phyloP scores from a whole-genome alignment of 2,888 invertebrate genomes.

The Lampropteryx suffumata region DNA sequence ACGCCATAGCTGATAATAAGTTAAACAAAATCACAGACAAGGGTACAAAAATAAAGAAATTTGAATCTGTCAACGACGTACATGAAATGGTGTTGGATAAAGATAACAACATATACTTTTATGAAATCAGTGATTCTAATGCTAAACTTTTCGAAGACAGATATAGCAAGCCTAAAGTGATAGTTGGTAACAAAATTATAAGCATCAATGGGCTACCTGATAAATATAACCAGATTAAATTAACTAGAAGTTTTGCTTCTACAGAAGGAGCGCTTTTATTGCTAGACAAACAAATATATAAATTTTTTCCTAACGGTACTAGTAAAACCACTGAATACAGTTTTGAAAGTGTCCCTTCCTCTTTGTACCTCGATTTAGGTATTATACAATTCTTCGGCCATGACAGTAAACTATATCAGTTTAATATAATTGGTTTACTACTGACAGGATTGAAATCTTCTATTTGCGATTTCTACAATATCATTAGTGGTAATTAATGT shows the following conservation, averaged over 20 bases:
- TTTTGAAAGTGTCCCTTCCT: conserved; percentile 14
- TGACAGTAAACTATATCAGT: conserved; percentile 8
- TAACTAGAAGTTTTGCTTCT: conserved; percentile 1
- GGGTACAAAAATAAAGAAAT: conserved; percentile 5
- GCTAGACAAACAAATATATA: conserved; percentile 9
- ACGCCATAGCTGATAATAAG: conserved; percentile 11
- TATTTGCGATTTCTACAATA: conserved; percentile 1
- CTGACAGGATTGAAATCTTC: conserved; percentile 6
- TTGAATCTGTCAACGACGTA: conserved; percentile 5
- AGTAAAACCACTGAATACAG: conserved; percentile 1
- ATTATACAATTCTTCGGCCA: conserved; percentile 9
- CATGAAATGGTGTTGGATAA: conserved; percentile 12
- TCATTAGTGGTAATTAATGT: background rate
- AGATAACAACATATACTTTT: conserved; percentile 9
- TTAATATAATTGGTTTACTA: background rate
- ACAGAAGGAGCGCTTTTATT: conserved; percentile 10
- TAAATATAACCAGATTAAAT: conserved; percentile 8
- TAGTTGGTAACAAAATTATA: conserved; percentile 4
- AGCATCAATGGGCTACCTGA: conserved; percentile 9
- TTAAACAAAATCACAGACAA: conserved; percentile 14
- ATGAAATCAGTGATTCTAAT: background rate
- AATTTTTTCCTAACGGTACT: conserved; percentile 14
- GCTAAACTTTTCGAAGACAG: conserved; percentile 1
- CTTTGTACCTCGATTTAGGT: conserved; percentile 11
- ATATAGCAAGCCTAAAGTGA: conserved; percentile 15